These are phyloP conservation scores for Petrosia ficiformis DNA, from an alignment of 37 sponge, comb jelly and placozoan species.

Conservation along the genomic window DNA sequence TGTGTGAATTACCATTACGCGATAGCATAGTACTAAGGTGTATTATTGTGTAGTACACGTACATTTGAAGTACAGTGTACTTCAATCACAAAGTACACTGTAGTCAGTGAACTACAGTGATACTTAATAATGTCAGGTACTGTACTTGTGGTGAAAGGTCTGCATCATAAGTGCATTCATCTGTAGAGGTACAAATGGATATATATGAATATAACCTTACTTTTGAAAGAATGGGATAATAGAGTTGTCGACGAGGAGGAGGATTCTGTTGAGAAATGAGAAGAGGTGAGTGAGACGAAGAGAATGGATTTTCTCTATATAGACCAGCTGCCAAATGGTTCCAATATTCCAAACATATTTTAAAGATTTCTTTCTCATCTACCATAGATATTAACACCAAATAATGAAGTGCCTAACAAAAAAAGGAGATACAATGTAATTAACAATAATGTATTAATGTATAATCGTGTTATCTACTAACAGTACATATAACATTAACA, in stretches of 20 bases:
- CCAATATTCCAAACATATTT: conserved; percentile 99
- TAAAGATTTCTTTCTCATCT: conserved; percentile 98
- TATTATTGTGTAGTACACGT: too few species aligned
- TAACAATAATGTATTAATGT: not conserved
- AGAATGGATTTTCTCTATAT: conserved; percentile 87
- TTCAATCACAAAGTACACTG: too few species aligned
- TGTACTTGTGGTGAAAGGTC: too few species aligned
- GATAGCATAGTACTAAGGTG: too few species aligned
- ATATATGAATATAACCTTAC: too few species aligned
- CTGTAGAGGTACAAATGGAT: not conserved
- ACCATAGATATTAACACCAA: conserved; percentile 96
- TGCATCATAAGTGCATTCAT: not conserved
- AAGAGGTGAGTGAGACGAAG: conserved; percentile 48
- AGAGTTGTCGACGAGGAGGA: conserved; percentile 86
- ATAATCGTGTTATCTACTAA: not conserved
- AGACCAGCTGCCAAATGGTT: conserved; percentile 90
- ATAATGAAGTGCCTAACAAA: conserved; percentile 91
- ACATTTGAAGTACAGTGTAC: too few species aligned
- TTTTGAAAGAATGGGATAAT: conserved; percentile 72
- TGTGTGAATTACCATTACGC: too few species aligned
- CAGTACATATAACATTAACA: too few species aligned
- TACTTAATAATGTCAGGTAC: too few species aligned
- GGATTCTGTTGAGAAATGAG: conserved; percentile 20
- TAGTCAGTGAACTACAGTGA: too few species aligned
- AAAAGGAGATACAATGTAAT: not conserved